A percentile compares a stretch with the other conserved stretches of the same genome.
Evolutionary conservation across 2,113 vertebrate species (phyloP).

Genomic region (Cynopterus brachyotis): DNA sequence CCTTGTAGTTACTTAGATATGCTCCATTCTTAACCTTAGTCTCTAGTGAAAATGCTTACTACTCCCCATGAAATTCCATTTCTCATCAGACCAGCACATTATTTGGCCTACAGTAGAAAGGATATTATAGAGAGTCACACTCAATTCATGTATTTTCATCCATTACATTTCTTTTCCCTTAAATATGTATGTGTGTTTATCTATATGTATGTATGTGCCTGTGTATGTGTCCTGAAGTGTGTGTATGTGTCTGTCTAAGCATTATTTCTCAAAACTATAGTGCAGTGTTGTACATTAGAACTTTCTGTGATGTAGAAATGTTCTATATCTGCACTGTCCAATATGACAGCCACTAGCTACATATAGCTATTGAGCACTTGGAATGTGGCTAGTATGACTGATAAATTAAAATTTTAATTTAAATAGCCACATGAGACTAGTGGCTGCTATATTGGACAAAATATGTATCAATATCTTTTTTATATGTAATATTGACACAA

Average conservation of each 20-base stretch:
- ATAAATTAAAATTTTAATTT: background rate
- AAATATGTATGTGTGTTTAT: background rate
- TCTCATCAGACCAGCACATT: background rate
- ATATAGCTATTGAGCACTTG: background rate
- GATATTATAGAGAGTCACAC: background rate
- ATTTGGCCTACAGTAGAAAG: background rate
- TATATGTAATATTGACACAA: background rate
- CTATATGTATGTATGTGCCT: background rate
- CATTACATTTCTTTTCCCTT: background rate
- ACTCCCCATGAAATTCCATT: background rate
- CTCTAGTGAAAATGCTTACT: background rate
- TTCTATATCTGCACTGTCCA: background rate
- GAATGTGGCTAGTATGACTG: background rate
- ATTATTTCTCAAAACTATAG: background rate
- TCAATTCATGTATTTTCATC: background rate
- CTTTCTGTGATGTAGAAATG: background rate
- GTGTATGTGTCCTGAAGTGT: background rate
- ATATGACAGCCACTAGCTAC: background rate
- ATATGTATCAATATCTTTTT: background rate
- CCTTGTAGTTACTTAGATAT: background rate
- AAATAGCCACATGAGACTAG: background rate
- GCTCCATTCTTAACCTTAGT: background rate
- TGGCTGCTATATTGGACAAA: background rate
- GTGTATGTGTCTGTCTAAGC: background rate
- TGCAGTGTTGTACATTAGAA: background rate